phyloP scores from a whole-genome alignment of 2,113 vertebrate species.

The Cavia porcellus region DNA sequence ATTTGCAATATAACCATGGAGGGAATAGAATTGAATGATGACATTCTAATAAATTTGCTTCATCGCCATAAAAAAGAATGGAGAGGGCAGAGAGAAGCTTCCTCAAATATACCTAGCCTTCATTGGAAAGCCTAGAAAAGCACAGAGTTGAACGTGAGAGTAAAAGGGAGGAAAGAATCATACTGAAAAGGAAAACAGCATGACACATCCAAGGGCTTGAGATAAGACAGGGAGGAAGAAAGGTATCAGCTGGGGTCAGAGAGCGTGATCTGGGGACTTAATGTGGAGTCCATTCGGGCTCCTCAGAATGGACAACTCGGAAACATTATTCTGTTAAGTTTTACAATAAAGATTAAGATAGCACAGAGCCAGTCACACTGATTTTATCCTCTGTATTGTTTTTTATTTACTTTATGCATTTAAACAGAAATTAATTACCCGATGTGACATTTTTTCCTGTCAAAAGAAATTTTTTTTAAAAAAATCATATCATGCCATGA shows the following conservation, averaged over 20 bases:
- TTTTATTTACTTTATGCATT: not conserved
- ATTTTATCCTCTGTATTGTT: not conserved
- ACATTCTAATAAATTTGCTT: not conserved
- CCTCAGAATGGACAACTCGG: not conserved
- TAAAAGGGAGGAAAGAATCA: not conserved
- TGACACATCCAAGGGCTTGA: not conserved
- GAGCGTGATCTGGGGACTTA: not conserved
- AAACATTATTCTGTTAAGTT: not conserved
- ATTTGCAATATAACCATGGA: not conserved
- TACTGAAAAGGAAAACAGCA: not conserved
- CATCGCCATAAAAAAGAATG: not conserved
- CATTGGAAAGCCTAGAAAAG: accelerated
- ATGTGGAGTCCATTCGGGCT: not conserved
- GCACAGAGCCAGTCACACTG: not conserved
- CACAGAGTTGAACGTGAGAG: not conserved
- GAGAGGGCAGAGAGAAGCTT: not conserved
- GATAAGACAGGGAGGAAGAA: not conserved
- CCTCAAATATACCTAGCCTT: not conserved
- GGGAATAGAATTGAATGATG: not conserved
- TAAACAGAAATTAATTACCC: not conserved
- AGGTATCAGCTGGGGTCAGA: not conserved
- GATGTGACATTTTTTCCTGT: not conserved
- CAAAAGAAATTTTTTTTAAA: not conserved
- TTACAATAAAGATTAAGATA: not conserved
- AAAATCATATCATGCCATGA: not conserved